Evolutionary conservation across 2,113 vertebrate species (phyloP), one percentile per base, ranked within the genome.

Genomic region (Gobius niger): DNA sequence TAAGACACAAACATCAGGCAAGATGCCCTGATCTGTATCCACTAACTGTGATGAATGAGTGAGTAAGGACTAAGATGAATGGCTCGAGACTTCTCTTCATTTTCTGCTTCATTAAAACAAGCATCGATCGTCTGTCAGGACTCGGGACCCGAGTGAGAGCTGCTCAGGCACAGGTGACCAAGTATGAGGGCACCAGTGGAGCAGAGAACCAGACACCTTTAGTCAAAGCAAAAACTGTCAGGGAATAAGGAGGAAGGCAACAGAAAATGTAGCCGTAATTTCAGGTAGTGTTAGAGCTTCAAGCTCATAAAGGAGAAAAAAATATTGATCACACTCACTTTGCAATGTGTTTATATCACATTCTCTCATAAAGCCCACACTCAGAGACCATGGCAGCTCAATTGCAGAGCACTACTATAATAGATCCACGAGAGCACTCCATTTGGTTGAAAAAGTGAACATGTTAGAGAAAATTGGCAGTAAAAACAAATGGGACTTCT

Each of bases 31-130:
- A 65, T 46, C 67, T 74, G 67, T 76, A 69, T 71, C 78, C 67
- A 47, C 66, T 89, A 85, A 87, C 49, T 51, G 80, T 80, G 84
- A 87, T 76, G 68, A 86, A 88, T 81, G 70, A 24, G 72, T 84
- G 68, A 62, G 68, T 76, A 54, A 1, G 51, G 59, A 49, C 73
- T 68, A 65, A 80, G 81, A 85, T 80, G 65, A 86, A 86, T 82
- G 63, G 79, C 79, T 47, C 47, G 70, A 78, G 72, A 70, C 71
- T 75, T 42, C 64, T 75, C 80, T 86, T 89, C 66, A 85, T 89
- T 90, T 86, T 87, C 85, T 89, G 84, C 89, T 73, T 84, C 84
- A 80, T 89, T 89, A 84, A 78, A 80, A 82, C 56, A 73, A 53
- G 72, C 75, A 89, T 90, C 8, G 84, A 89, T 85, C 68, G 42